Base-by-base conservation (phyloP, 2,888 invertebrate species). In the Artemia sinica region DNA sequence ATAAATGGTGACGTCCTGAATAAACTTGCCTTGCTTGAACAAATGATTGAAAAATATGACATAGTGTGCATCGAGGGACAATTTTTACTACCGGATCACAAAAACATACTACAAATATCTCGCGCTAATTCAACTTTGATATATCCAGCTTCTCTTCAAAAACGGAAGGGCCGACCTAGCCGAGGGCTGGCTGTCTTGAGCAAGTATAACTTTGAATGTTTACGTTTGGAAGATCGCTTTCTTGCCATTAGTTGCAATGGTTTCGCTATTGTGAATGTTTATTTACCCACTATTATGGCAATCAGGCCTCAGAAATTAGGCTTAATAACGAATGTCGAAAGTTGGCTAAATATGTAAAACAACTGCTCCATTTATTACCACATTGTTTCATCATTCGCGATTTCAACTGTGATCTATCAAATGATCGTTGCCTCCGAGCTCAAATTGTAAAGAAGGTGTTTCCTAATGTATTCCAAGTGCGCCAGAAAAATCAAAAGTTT, bases 131-230 rank as follows among this genome's bases (percentile, higher is more conserved):
- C 58, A 5, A 52, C 58, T n/a, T 52, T 52, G 58, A 52, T 52
- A n/a, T 52, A 13, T 14, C 52, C 52, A 3, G 52, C 4, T 52
- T 52, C 7, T 52, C 4, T 52, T 14, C 4, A 52, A 13, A 14
- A 14, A 52, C n/a, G 5, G 2, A 52, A 52, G 58, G 7, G 58
- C 58, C 58, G 58, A 52, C 3, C 58, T 52, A 52, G 58, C 58
- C 0, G 58, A 52, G 58, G 58, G 58, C 7, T 52, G 58, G 58
- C 58, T 52, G 58, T 52, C 58, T 52, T 52, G 58, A 52, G 58
- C 58, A 52, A 5, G 14, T 14, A 13, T 52, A 52, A 52, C 3
- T 13, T 52, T 2, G 58, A 14, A n/a, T n/a, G 3, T 52, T 52
- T 52, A 52, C 58, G 58, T 14, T 52, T 3, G 14, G 7, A 52